Conservation (phyloP, 2,888 invertebrate genomes). For the Drosophila neotestacea region DNA sequence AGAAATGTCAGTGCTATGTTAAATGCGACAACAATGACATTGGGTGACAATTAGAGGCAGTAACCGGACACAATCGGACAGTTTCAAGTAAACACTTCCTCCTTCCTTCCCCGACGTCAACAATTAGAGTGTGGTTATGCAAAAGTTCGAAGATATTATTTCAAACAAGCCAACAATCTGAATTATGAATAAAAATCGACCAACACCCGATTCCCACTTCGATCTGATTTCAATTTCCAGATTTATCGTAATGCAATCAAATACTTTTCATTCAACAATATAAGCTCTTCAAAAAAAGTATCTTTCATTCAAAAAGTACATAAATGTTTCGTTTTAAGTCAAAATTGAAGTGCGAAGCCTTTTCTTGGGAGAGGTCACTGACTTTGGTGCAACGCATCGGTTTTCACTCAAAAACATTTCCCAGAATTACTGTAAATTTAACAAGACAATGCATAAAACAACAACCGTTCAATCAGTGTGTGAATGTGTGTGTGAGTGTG, state of each 20-base stretch:
- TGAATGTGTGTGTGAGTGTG: constrained; percentile 7
- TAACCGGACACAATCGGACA: constrained; percentile 18
- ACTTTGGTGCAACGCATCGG: constrained; percentile 57
- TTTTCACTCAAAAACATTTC: constrained; percentile 64
- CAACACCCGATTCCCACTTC: background rate
- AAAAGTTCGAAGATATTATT: constrained; percentile 17
- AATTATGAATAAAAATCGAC: constrained; percentile 16
- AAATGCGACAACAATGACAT: constrained; percentile 51
- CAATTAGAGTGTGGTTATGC: constrained; percentile 10
- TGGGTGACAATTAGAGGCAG: constrained; percentile 48
- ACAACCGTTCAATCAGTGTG: constrained; percentile 30
- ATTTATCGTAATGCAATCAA: constrained; percentile 24
- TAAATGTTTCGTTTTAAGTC: background rate
- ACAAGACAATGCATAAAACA: constrained; percentile 50
- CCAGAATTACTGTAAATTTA: constrained; percentile 59
- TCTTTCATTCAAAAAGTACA: constrained; percentile 62
- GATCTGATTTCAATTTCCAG: constrained; percentile 23
- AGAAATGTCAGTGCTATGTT: constrained; percentile 23
- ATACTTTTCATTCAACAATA: constrained; percentile 50
- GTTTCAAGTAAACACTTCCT: constrained; percentile 7
- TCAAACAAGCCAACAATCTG: background rate
- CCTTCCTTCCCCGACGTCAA: constrained; percentile 4
- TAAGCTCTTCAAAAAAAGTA: constrained; percentile 30
- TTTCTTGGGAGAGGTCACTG: constrained; percentile 66
- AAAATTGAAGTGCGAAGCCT: constrained; percentile 25